Conservation (phyloP, 2,797 vertebrate species). For the Phalanger gymnotis region DNA sequence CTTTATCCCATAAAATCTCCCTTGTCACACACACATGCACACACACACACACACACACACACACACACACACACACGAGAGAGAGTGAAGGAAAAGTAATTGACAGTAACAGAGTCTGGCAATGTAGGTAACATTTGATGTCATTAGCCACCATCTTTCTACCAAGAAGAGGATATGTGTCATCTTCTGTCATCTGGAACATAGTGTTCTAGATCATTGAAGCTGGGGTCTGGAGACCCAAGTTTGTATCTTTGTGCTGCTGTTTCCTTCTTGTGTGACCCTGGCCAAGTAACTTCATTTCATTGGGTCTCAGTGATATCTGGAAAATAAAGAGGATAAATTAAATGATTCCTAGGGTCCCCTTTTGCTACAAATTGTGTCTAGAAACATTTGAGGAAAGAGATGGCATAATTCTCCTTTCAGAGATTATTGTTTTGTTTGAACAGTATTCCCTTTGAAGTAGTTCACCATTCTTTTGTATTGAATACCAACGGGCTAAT, state of each 20-base stretch:
- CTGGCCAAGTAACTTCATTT: not conserved
- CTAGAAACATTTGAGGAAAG: not conserved
- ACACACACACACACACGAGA: no score
- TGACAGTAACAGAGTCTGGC: not conserved
- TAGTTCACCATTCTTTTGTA: not conserved
- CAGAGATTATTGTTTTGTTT: not conserved
- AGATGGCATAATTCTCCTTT: not conserved
- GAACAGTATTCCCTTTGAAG: not conserved
- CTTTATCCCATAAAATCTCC: not conserved
- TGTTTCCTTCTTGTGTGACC: not conserved
- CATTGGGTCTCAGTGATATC: not conserved
- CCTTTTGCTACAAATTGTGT: not conserved
- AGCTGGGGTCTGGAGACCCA: not conserved
- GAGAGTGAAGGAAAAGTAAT: not conserved
- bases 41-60: no score
- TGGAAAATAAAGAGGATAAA: not conserved
- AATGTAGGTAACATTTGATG: not conserved
- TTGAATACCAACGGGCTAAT: not conserved
- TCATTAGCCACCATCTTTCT: not conserved
- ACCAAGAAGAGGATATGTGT: not conserved
- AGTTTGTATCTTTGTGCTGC: not conserved
- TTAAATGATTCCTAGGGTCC: not conserved
- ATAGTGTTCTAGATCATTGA: not conserved
- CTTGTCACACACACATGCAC: not conserved
- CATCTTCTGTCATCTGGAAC: not conserved